Percentiles rank a stretch among this genome's conserved stretches.
Evolutionary conservation across 2,113 vertebrate species (phyloP).

Genomic region (Falco punctatus): DNA sequence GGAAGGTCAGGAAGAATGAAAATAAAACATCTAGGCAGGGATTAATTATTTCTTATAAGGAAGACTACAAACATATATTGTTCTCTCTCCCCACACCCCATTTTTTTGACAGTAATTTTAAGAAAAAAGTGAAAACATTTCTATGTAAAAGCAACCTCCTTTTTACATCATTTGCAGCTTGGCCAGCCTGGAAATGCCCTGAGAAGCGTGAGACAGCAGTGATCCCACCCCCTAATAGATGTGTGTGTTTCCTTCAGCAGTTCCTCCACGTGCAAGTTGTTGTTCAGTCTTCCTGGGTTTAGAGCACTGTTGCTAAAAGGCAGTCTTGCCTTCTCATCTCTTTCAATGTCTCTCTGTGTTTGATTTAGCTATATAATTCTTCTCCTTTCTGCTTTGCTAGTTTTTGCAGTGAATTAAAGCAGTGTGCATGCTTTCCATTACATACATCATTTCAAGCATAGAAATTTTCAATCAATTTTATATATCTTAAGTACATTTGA

Average conservation of each 20-base stretch:
- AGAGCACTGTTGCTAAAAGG: background rate
- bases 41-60: background rate
- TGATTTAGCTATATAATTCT: background rate
- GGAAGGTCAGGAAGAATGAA: background rate
- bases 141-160: background rate
- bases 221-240: fast-evolving
- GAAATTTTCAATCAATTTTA: background rate
- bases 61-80: background rate
- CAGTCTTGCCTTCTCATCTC: background rate
- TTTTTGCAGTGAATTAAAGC: background rate
- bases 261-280: background rate
- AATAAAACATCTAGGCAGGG: background rate
- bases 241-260: background rate
- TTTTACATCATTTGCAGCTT: background rate
- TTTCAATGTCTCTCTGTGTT: background rate
- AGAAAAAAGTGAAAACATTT: background rate
- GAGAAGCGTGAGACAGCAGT: background rate
- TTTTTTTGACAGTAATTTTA: background rate
- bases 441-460: background rate
- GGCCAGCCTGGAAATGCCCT: background rate
- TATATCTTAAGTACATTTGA: background rate
- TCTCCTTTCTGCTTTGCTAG: background rate
- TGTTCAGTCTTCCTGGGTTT: background rate
- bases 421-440: background rate
- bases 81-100: background rate